These are phyloP conservation scores for Alcedo quadribrachys DNA, from an alignment of 2,797 vertebrate species.

Conservation along the genomic window DNA sequence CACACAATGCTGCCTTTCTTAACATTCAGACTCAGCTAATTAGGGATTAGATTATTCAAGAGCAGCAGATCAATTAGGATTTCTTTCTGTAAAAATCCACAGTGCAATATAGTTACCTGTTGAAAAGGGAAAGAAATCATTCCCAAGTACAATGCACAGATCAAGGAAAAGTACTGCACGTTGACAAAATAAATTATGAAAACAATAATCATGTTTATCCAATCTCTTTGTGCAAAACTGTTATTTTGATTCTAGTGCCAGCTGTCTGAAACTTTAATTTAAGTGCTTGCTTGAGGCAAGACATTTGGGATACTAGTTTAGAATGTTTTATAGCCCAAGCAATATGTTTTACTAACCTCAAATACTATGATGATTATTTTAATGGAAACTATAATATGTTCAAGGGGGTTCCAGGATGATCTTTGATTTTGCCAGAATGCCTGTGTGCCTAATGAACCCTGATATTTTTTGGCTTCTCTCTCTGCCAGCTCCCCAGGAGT, in stretches of 20 bases:
- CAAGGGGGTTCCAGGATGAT: constrained; percentile 69
- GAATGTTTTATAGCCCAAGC: constrained; percentile 84
- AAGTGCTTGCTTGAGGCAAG: constrained; percentile 84
- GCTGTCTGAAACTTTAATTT: constrained; percentile 88
- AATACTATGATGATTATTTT: constrained; percentile 81
- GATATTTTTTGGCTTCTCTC: constrained; percentile 44
- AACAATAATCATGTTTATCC: constrained; percentile 85
- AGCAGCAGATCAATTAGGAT: constrained; percentile 47
- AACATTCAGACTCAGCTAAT: constrained; percentile 11
- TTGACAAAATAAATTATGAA: constrained; percentile 82
- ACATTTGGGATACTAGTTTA: constrained; percentile 86
- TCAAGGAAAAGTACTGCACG: constrained; percentile 65
- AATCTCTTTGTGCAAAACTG: constrained; percentile 80
- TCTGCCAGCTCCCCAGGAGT: constrained; percentile 4
- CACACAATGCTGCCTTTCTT: constrained; percentile 50
- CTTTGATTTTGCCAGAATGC: constrained; percentile 68
- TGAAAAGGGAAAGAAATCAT: constrained; percentile 67
- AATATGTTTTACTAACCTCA: constrained; percentile 86
- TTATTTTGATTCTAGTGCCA: constrained; percentile 84
- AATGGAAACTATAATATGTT: constrained; percentile 80
- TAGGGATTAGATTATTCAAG: constrained; percentile 64
- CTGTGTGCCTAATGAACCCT: constrained; percentile 42
- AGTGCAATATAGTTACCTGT: constrained; percentile 76
- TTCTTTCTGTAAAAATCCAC: constrained; percentile 6
- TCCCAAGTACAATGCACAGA: constrained; percentile 46